These are phyloP conservation scores for Cladorhizidae sp. DNA, from an alignment of 37 sponge, comb jelly and placozoan genomes.

Conservation along the genomic window DNA sequence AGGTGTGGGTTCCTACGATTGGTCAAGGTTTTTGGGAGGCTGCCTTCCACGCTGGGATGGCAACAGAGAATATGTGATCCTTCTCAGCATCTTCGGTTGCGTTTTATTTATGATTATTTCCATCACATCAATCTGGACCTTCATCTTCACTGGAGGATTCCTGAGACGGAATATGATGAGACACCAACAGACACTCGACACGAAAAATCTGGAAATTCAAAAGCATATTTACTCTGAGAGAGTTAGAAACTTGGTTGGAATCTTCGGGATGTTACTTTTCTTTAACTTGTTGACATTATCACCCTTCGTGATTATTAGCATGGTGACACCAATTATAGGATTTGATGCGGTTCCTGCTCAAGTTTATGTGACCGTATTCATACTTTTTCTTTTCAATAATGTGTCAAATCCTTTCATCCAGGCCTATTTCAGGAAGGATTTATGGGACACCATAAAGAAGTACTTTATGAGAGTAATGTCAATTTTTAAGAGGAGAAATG, in stretches of 20 bases:
- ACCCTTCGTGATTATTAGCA: conserved; percentile 11
- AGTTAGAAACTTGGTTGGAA: conserved; percentile 20
- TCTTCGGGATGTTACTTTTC: conserved; percentile 20
- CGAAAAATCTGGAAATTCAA: background rate
- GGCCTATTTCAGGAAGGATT: conserved; percentile 32
- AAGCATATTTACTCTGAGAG: conserved; percentile 7
- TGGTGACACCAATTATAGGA: conserved; percentile 1
- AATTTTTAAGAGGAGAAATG: background rate
- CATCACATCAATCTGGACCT: conserved; percentile 46
- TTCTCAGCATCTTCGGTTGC: background rate
- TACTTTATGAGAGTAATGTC: background rate
- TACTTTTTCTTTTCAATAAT: conserved; percentile 20
- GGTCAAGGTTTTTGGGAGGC: background rate
- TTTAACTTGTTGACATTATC: conserved; percentile 11
- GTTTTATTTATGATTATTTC: conserved; percentile 18
- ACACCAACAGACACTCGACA: background rate
- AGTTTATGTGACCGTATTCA: conserved; percentile 1
- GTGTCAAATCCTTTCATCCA: conserved; percentile 38
- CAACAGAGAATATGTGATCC: conserved; percentile 19
- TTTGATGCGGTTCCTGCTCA: conserved; percentile 1
- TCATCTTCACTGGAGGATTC: conserved; percentile 21
- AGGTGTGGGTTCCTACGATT: conserved; percentile 18
- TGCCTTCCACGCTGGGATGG: conserved; percentile 23
- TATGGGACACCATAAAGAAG: conserved; percentile 12
- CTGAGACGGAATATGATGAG: background rate